phyloP scores from a whole-genome alignment of 2,888 invertebrate species.

The Pecten maximus region DNA sequence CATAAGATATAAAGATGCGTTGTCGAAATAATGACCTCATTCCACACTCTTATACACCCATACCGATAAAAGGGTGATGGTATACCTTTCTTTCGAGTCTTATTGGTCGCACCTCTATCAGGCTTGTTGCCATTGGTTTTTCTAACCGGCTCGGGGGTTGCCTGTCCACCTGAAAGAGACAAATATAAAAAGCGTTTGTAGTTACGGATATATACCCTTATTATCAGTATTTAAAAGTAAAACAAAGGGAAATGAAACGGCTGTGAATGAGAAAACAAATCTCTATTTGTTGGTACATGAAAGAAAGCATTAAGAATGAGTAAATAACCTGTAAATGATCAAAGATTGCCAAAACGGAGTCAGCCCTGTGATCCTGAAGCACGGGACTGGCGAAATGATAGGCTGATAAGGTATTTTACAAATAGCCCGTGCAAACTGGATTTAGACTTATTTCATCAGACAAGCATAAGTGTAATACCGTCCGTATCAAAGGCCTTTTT shows the following conservation, averaged over 20 bases:
- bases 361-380: slow-evolving; percentile 26
- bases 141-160: not conserved
- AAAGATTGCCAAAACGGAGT: slow-evolving; percentile 28
- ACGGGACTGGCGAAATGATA: slow-evolving; percentile 37
- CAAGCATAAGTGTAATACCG: slow-evolving; percentile 30
- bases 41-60: too few species aligned
- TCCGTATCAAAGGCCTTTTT: slow-evolving; percentile 20
- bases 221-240: not conserved
- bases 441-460: slow-evolving; percentile 35
- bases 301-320: slow-evolving; percentile 37
- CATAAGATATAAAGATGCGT: too few species aligned
- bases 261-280: slow-evolving; percentile 14
- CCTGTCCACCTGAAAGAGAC: slow-evolving; percentile 13
- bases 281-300: slow-evolving; percentile 35
- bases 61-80: too few species aligned
- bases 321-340: slow-evolving; percentile 42
- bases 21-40: too few species aligned
- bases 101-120: not conserved
- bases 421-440: slow-evolving; percentile 35
- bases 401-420: slow-evolving; percentile 30
- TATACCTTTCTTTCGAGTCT: not conserved
- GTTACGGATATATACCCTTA: not conserved
- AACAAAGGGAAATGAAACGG: slow-evolving; percentile 23
- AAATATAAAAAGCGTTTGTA: not conserved
- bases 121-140: not conserved